These are phyloP conservation scores for Tragopan temminckii DNA, from an alignment of 2,797 vertebrate species.

Conservation along the genomic window DNA sequence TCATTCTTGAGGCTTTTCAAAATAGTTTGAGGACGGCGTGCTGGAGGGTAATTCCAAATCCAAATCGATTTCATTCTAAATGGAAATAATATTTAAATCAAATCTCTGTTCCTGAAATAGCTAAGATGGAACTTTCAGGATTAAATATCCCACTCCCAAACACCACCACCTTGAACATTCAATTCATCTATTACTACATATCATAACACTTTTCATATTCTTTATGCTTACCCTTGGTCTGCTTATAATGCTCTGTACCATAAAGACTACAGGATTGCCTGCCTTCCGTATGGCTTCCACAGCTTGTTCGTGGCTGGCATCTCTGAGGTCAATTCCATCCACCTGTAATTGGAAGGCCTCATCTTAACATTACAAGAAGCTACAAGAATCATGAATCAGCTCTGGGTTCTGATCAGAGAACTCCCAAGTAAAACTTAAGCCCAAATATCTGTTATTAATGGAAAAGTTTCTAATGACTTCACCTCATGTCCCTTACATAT, in stretches of 20 bases:
- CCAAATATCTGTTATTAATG: neutral
- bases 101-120: constrained; percentile 39
- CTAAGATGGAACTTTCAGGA: constrained; percentile 47
- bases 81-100: constrained; percentile 70
- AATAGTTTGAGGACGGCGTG: constrained; percentile 55
- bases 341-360: constrained; percentile 89
- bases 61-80: constrained; percentile 67
- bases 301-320: constrained; percentile 97
- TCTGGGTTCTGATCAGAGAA: constrained; percentile 29
- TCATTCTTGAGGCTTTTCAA: constrained; percentile 69
- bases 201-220: constrained; percentile 57
- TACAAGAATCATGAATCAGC: constrained; percentile 56
- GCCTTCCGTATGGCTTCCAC: constrained; percentile 98
- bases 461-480: neutral
- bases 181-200: constrained; percentile 34
- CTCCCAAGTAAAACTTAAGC: neutral
- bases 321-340: constrained; percentile 95
- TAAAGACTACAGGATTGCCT: constrained; percentile 94
- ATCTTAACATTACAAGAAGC: constrained; percentile 78
- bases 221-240: constrained; percentile 90
- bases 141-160: constrained; percentile 52
- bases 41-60: constrained; percentile 55
- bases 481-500: neutral
- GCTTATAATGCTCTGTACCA: constrained; percentile 96
- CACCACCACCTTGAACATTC: constrained; percentile 37